Base-by-base conservation (phyloP, 2,113 vertebrate genomes). In the Xiphorhynchus elegans region DNA sequence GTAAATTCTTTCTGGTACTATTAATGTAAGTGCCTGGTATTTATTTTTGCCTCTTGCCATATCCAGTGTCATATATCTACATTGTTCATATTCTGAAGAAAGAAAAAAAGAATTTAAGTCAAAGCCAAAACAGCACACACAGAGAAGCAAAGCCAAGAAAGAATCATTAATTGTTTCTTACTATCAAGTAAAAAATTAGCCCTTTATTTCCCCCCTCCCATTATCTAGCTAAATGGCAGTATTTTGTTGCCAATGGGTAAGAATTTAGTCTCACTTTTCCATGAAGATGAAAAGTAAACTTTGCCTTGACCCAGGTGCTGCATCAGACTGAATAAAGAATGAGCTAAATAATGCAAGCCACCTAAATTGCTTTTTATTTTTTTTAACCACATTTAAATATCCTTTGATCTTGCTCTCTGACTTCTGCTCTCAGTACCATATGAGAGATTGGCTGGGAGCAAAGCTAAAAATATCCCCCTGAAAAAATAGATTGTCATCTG, bases 1-100 rank as follows among this genome's bases (percentile, higher is more conserved):
- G 58, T 76, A 96, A 83, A 92, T 95, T 93, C 86, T 87, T 97
- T 95, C 94, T 92, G 70, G 83, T 94, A 60, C 13, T 95, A 75
- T 90, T 93, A 92, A 59, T 95, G 70, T 90, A 93, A 91, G 40
- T 83, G 55, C 17, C 49, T 93, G 73, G 63, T 91, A 86, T 84
- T 96, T 96, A 55, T 89, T 96, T 95, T 95, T 94, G 29, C 37
- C 37, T 88, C 17, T 87, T 93, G 52, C 29, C 28, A 47, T 75
- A 87, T 52, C 66, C 28, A 74, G 39, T 93, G 85, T 90, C 80
- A 72, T 59, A 60, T 79, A 59, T 72, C 78, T 93, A 72, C 39
- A 39, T 66, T 59, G 86, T 59, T 90, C 78, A 42, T 68, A n/a
- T n/a, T 82, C 55, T 91, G 25, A 58, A 88, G 10, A 82, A 90